Conservation (phyloP, 2,888 invertebrate genomes). For the Xanthia icteritia region DNA sequence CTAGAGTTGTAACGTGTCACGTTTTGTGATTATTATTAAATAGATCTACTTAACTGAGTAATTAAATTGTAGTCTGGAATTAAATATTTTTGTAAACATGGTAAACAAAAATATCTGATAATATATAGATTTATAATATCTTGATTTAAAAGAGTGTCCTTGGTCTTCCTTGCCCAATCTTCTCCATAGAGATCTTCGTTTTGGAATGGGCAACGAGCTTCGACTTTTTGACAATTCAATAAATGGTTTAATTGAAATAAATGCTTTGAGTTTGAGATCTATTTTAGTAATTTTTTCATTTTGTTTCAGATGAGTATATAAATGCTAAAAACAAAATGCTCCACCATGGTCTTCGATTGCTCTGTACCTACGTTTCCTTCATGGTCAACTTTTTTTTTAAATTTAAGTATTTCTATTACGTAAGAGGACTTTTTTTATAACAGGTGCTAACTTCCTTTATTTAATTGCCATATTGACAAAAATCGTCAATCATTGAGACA, state of each 20-base stretch:
- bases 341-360: too few relatives aligned
- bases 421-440: background rate
- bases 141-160: too few relatives aligned
- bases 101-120: background rate
- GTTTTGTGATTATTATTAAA: background rate
- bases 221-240: too few relatives aligned
- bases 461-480: background rate
- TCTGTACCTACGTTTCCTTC: background rate
- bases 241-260: too few relatives aligned
- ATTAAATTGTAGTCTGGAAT: background rate
- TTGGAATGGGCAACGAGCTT: too few relatives aligned
- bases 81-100: background rate
- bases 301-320: background rate
- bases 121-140: too few relatives aligned
- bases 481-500: background rate
- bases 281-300: background rate
- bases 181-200: too few relatives aligned
- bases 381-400: background rate
- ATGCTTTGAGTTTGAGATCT: background rate
- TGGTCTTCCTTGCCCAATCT: too few relatives aligned
- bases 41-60: background rate
- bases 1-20: background rate
- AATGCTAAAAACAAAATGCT: background rate
- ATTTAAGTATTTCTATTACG: background rate
- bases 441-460: background rate